Conservation (phyloP, 1,140 invertebrate species). For the Bombus polaris region DNA sequence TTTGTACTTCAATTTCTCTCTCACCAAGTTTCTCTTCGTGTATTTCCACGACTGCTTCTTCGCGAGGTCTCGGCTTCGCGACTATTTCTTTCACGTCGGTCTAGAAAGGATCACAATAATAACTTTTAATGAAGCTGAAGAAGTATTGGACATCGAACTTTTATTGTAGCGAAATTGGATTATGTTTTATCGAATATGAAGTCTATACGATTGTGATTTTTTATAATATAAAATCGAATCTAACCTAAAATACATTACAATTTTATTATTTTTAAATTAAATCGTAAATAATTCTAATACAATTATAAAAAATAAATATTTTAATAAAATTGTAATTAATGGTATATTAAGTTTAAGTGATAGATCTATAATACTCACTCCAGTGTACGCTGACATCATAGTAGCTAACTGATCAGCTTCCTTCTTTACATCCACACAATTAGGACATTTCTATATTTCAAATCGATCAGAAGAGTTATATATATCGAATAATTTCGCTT, state of each 20-base stretch:
- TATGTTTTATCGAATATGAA: background rate
- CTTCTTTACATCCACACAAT: conserved; percentile 12
- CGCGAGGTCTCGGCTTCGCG: background rate
- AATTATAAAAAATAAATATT: background rate
- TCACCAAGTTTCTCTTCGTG: background rate
- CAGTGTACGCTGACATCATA: conserved; percentile 20
- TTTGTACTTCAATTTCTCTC: background rate
- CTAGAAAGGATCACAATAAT: background rate
- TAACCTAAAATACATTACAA: background rate
- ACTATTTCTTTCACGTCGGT: background rate
- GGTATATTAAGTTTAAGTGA: background rate
- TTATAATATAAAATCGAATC: background rate
- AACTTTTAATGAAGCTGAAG: background rate
- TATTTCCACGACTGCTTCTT: background rate
- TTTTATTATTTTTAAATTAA: background rate
- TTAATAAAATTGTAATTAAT: background rate
- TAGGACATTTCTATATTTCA: conserved; percentile 51
- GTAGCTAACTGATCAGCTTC: conserved; percentile 37
- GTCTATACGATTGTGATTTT: background rate
- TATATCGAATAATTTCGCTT: background rate
- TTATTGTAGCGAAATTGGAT: background rate
- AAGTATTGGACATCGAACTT: background rate
- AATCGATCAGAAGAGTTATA: background rate
- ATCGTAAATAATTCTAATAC: too few species aligned
- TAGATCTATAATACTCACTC: conserved; percentile 40